A percentile compares a stretch with the other conserved stretches of the same genome.
Evolutionary conservation across 2,113 vertebrate species (phyloP).

Genomic region (Fukomys damarensis): DNA sequence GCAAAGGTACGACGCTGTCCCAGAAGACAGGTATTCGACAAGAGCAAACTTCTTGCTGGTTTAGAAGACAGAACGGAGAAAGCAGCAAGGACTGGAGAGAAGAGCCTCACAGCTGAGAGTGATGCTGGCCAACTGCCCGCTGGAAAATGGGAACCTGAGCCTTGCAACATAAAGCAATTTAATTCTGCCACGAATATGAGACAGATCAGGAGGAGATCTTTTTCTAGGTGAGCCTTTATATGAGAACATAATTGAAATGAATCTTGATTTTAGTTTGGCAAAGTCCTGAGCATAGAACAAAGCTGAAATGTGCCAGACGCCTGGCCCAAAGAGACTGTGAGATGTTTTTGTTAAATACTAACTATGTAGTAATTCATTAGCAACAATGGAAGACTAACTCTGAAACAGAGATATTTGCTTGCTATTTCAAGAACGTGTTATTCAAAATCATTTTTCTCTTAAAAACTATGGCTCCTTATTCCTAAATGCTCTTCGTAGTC

Average conservation of each 20-base stretch:
- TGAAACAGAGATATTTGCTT: not conserved
- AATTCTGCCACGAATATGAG: not conserved
- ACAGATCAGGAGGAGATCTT: not conserved
- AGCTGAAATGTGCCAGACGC: not conserved
- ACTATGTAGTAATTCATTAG: not conserved
- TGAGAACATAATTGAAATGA: not conserved
- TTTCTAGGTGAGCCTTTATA: not conserved
- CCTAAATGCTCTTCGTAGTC: not conserved
- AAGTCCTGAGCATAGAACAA: not conserved
- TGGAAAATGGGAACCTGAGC: not conserved
- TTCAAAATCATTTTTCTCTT: not conserved
- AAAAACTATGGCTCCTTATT: not conserved
- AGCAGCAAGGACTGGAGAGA: not conserved
- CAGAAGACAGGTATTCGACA: too few relatives aligned
- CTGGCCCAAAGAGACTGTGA: not conserved
- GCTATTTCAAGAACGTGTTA: not conserved
- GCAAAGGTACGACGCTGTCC: not conserved
- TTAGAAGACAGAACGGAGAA: not conserved
- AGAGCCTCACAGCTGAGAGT: rapidly evolving
- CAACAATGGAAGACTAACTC: not conserved
- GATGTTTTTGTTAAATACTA: not conserved
- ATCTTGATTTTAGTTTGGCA: not conserved
- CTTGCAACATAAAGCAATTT: not conserved
- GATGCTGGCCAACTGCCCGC: not conserved
- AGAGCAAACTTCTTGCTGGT: not conserved